Evolutionary conservation across 2,797 vertebrate species (phyloP), one percentile per base, ranked within the genome.

Genomic region (Macropodus opercularis): DNA sequence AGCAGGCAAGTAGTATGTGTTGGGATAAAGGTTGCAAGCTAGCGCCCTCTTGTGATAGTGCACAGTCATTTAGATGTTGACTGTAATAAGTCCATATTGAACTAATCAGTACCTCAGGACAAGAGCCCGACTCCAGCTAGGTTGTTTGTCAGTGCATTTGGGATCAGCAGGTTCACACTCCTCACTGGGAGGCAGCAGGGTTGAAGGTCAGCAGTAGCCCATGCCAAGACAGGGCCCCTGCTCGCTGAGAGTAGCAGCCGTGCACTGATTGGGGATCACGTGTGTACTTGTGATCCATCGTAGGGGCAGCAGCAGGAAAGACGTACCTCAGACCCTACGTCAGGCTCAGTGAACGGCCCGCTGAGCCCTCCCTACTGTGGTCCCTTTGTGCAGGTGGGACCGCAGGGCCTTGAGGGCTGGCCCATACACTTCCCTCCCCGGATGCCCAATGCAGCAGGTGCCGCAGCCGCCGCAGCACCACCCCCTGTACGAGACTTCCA

Each of bases 391-490:
- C 93, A 96, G 73, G 89, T 94, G 61, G 80, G 94, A 40, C 94
- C 93, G 84, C 94, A 93, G 1, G 95, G 93, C 77, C 95, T 89
- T 0, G 96, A 98, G 0, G 96, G 95, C 62, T 96, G 96, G 96
- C 93, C 95, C 85, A 84, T 96, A 87, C 93, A 93, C 76, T 96
- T 96, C 85, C 94, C 95, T 0, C 94, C 96, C 3, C 83, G 94
- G 74, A 90, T 95, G 85, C 89, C 92, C 77, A 92, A 91, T 80
- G 84, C 87, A 79, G 85, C 84, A 71, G 11, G 54, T 87, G 84
- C 89, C 85, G 38, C 88, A 56, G 85, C 87, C 80, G 51, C 89
- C 34, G 80, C 83, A 0, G 87, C 91, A 40, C 90, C 90, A 84
- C 96, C 51, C 71, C 96, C 89, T 19, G 89, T 90, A 67, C 89